A percentile compares a stretch with the other conserved stretches of the same genome.
These are phyloP conservation scores for Alloplasta piceator DNA, from an alignment of 2,888 invertebrate species.

Conservation along the genomic window DNA sequence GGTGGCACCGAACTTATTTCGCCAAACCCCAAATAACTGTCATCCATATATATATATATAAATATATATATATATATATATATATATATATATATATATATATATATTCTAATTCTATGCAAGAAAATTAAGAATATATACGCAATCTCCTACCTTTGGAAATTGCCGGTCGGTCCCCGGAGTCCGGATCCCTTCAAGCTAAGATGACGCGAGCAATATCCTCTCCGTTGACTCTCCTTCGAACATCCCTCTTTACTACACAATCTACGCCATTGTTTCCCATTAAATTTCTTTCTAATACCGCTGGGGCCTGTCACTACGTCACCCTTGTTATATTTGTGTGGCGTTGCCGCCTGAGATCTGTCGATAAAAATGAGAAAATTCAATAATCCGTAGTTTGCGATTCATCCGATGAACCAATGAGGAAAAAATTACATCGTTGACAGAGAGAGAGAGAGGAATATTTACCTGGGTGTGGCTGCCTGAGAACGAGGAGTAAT, in stretches of 20 bases:
- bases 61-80: too few species aligned
- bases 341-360: slow-evolving; percentile 96
- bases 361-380: slow-evolving; percentile 77
- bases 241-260: slow-evolving; percentile 98
- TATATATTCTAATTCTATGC: not conserved
- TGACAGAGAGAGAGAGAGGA: slow-evolving; percentile 29
- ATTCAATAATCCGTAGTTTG: slow-evolving; percentile 7
- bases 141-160: slow-evolving; percentile 74
- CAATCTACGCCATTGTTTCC: slow-evolving; percentile 99
- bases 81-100: too few species aligned
- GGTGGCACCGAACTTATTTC: too few species aligned
- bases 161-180: slow-evolving; percentile 78
- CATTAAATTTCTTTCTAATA: slow-evolving; percentile 99
- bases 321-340: slow-evolving; percentile 98
- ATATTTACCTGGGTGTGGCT: slow-evolving; percentile 91
- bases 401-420: not conserved
- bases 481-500: slow-evolving; percentile 96
- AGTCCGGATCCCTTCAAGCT: slow-evolving; percentile 90
- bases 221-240: slow-evolving; percentile 98
- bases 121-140: not conserved
- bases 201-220: slow-evolving; percentile 98
- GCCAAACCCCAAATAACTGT: too few species aligned
- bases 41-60: too few species aligned
- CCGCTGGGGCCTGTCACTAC: slow-evolving; percentile 97
- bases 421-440: slow-evolving; percentile 26